Percentiles rank a stretch among this genome's conserved stretches.
Conservation (phyloP, 2,797 vertebrate genomes). For the Holocentrus rufus region DNA sequence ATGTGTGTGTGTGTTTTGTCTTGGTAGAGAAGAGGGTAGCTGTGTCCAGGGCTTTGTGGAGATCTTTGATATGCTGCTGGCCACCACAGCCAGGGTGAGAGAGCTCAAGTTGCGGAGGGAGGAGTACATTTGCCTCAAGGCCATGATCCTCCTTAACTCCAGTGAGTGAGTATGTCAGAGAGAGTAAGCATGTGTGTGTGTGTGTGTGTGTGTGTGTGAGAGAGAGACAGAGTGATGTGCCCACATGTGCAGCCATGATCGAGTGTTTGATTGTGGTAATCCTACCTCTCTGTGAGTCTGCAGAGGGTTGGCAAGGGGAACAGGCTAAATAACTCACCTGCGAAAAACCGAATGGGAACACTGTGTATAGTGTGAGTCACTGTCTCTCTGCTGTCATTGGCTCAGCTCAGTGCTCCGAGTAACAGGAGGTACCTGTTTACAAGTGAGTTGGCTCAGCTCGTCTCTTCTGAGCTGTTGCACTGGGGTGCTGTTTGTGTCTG, state of each 20-base stretch:
- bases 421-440: constrained; percentile 27
- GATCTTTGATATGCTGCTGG: constrained; percentile 98
- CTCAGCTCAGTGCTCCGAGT: constrained; percentile 15
- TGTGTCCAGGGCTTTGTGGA: constrained; percentile 96
- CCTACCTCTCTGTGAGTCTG: constrained; percentile 21
- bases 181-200: neutral
- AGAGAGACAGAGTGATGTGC: no score
- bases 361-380: constrained; percentile 35
- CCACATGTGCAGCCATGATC: no score
- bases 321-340: constrained; percentile 33
- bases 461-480: neutral
- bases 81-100: constrained; percentile 92
- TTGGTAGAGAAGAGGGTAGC: constrained; percentile 91
- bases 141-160: constrained; percentile 98
- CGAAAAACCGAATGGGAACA: constrained; percentile 58
- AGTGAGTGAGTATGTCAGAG: constrained; percentile 86
- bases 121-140: constrained; percentile 98
- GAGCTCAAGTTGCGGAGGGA: constrained; percentile 95
- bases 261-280: constrained; percentile 31
- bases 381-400: constrained; percentile 22
- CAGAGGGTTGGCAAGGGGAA: constrained; percentile 45
- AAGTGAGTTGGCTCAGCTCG: constrained; percentile 10
- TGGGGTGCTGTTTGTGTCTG: neutral
- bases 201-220: neutral
- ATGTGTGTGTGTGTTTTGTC: constrained; percentile 29